Conservation (phyloP, 2,888 invertebrate genomes). For the Oligia latruncula region DNA sequence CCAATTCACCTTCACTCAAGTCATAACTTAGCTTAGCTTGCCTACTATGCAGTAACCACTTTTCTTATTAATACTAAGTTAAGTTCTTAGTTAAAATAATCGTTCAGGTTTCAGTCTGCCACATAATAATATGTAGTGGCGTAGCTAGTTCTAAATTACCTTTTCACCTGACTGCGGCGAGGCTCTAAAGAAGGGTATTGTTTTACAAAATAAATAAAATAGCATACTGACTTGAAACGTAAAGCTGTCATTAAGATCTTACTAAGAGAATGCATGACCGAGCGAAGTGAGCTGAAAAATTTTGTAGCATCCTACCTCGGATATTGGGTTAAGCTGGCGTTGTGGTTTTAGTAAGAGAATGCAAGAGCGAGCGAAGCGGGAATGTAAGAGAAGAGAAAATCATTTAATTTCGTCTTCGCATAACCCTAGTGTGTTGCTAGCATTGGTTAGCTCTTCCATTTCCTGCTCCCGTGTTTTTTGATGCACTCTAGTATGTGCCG, state of each 20-base stretch:
- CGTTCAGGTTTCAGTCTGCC: background rate
- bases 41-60: background rate
- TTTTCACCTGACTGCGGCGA: background rate
- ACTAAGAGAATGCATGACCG: background rate
- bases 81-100: background rate
- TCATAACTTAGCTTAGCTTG: background rate
- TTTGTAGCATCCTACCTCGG: background rate
- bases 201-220: background rate
- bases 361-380: background rate
- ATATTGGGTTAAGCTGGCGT: background rate
- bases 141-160: background rate
- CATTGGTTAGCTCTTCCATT: background rate
- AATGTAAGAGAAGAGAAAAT: background rate
- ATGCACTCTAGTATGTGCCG: slow-evolving; percentile 70
- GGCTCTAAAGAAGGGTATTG: too few species aligned
- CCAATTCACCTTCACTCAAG: background rate
- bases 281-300: background rate
- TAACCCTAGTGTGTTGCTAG: background rate
- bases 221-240: background rate
- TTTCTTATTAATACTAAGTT: background rate
- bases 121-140: too few species aligned
- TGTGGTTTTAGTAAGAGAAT: too few species aligned
- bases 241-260: background rate
- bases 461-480: slow-evolving; percentile 33
- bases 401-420: background rate